These are phyloP conservation scores for Selene dorsalis DNA, from an alignment of 2,797 vertebrate species.

Conservation along the genomic window DNA sequence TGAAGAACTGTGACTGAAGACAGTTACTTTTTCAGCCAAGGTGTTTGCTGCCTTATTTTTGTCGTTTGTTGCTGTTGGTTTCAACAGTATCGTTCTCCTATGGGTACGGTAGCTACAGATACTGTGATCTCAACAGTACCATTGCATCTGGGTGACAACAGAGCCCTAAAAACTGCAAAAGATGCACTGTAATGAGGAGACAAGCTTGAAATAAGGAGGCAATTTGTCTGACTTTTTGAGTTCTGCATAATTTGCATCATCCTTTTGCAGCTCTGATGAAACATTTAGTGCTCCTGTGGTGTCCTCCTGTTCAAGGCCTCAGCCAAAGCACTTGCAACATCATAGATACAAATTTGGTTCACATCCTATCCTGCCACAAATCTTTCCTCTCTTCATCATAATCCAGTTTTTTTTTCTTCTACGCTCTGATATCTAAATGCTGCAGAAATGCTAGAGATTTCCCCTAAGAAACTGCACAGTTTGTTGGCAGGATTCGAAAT, in stretches of 20 bases:
- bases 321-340: constrained; percentile 49
- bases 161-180: constrained; percentile 7
- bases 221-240: constrained; percentile 33
- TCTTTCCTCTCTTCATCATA: constrained; percentile 11
- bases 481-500: constrained; percentile 14
- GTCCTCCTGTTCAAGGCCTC: constrained; percentile 34
- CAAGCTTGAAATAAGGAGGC: constrained; percentile 25
- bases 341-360: constrained; percentile 42
- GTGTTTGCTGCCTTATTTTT: constrained; percentile 15
- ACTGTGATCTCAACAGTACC: neutral
- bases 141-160: constrained; percentile 12
- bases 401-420: neutral
- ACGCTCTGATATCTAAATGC: constrained; percentile 20
- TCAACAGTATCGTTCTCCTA: constrained; percentile 15
- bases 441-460: constrained; percentile 15
- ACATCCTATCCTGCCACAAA: constrained; percentile 24
- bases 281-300: constrained; percentile 56
- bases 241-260: constrained; percentile 66
- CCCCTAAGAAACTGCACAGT: constrained; percentile 19
- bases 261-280: constrained; percentile 61
- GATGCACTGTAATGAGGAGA: constrained; percentile 31
- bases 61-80: constrained; percentile 1
- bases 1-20: constrained; percentile 1
- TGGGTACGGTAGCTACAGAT: neutral
- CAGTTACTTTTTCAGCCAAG: constrained; percentile 4